A percentile compares a stretch with the other conserved stretches of the same genome.
Conservation (phyloP, 2,888 invertebrate genomes). For the Leucoma salicis region DNA sequence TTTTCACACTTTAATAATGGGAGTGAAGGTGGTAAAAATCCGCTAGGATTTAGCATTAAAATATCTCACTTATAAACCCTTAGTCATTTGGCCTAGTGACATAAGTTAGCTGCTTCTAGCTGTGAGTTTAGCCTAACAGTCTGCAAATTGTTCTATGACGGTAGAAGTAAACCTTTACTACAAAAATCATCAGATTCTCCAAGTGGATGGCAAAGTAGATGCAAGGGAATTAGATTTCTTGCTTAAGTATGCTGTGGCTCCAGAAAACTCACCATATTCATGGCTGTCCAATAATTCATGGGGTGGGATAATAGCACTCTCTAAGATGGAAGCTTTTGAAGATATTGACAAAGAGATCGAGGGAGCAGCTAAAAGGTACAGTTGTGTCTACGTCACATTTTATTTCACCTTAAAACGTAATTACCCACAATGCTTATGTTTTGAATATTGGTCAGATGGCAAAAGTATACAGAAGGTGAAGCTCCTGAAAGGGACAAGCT, state of each 20-base stretch:
- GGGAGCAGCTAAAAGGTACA: constrained; percentile 89
- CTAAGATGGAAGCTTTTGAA: constrained; percentile 89
- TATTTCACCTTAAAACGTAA: not conserved
- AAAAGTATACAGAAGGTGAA: constrained; percentile 95
- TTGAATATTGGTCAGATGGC: constrained; percentile 85
- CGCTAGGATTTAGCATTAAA: no score
- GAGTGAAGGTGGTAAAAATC: no score
- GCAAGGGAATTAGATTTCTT: constrained; percentile 92
- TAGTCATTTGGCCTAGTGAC: no score
- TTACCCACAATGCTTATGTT: not conserved
- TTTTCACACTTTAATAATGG: no score
- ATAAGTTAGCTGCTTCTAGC: no score
- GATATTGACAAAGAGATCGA: constrained; percentile 95
- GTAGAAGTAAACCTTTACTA: no score
- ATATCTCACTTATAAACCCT: no score
- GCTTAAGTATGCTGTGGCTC: constrained; percentile 90
- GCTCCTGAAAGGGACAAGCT: constrained; percentile 96
- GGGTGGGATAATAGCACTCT: constrained; percentile 91
- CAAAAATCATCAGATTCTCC: constrained; percentile 75
- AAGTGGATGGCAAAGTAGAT: constrained; percentile 84
- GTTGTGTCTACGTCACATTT: not conserved
- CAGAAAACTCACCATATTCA: constrained; percentile 88
- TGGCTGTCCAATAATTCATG: constrained; percentile 90
- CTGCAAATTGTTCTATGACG: no score
- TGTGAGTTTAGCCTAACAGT: no score